Evolutionary conservation across 2,113 vertebrate genomes (phyloP).

Genomic region (Bos taurus): DNA sequence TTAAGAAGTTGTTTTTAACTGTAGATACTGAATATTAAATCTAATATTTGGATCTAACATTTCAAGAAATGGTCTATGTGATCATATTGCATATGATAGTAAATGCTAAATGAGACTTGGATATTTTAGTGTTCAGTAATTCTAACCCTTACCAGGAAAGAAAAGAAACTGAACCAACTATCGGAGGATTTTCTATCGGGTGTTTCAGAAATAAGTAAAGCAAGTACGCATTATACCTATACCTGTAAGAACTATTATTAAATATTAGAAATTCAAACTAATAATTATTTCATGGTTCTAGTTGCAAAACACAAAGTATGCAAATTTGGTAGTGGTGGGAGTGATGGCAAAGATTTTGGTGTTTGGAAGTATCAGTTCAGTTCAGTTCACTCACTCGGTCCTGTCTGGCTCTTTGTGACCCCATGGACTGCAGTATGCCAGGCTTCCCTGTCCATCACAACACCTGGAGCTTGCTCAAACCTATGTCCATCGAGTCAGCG

Average conservation of each 20-base stretch:
- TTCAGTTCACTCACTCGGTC: not conserved
- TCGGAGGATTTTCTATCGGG: not conserved
- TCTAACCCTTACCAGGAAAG: not conserved
- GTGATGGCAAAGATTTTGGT: not conserved
- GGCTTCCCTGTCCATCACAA: not conserved
- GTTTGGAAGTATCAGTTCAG: not conserved
- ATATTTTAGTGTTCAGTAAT: not conserved
- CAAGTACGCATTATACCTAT: not conserved
- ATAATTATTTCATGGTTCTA: not conserved
- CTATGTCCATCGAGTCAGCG: accelerated
- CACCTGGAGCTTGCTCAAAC: not conserved
- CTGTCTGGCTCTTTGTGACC: not conserved
- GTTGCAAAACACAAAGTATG: not conserved
- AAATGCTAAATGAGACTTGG: not conserved
- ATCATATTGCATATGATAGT: not conserved
- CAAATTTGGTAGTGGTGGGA: not conserved
- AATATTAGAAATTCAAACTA: not conserved
- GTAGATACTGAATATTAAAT: not conserved
- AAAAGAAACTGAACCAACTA: not conserved
- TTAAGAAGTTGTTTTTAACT: not conserved
- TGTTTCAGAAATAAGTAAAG: not conserved
- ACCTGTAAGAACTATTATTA: not conserved
- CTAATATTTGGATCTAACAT: not conserved
- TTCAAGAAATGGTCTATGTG: not conserved
- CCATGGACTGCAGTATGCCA: not conserved